Evolutionary conservation across 2,797 vertebrate species (phyloP).

Genomic region (Odontamblyopus rebecca): DNA sequence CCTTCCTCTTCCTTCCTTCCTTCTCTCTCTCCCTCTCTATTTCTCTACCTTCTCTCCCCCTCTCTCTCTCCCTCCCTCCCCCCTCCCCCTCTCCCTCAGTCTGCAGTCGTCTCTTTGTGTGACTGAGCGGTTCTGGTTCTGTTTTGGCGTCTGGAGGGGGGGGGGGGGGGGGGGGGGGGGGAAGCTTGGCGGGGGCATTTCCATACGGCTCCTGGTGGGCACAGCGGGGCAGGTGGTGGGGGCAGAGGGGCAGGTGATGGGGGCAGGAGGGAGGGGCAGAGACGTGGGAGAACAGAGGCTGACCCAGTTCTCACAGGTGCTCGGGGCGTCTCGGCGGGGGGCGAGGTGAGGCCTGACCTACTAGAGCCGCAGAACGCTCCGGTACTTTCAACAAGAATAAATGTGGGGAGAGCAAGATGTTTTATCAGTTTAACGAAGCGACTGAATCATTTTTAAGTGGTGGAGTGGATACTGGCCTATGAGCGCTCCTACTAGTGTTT

Average conservation of each 20-base stretch:
- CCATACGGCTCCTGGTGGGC: conserved; percentile 32
- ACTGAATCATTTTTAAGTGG: no score
- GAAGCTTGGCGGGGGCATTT: conserved; percentile 18
- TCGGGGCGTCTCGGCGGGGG: neutral
- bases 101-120: neutral
- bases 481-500: no score
- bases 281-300: conserved; percentile 46
- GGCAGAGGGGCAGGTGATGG: neutral
- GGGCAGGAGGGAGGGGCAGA: conserved; percentile 18
- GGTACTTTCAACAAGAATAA: neutral
- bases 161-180: neutral
- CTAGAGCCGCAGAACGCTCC: neutral
- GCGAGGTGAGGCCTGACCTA: conserved; percentile 8
- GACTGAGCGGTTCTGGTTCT: neutral
- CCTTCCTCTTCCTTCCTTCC: neutral
- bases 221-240: no score
- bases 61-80: neutral
- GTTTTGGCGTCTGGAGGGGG: neutral
- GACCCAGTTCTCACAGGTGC: conserved; percentile 55
- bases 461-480: no score
- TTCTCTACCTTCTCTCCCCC: neutral
- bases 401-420: neutral
- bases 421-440: no score
- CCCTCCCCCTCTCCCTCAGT: neutral
- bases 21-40: neutral